Base-by-base conservation (phyloP, 2,113 vertebrate species). In the Apaloderma vittatum region DNA sequence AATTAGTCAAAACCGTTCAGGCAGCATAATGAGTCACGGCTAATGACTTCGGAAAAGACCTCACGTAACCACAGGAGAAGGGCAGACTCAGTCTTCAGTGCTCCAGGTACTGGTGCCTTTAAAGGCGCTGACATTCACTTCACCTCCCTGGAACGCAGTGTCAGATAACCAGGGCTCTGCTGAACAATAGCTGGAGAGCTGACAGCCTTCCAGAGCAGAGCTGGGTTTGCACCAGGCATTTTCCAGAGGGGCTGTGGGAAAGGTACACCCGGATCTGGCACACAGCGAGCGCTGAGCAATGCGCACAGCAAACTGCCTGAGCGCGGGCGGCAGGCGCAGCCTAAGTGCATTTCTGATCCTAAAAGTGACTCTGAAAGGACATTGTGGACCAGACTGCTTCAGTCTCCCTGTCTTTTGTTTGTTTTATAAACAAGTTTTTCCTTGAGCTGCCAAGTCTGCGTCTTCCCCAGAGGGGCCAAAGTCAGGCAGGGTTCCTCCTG, bases 41-140 rank as follows among this genome's bases (percentile, higher is more conserved):
- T 55, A 74, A 68, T 23, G 86, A 40, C 80, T 80, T 49, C 62
- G 83, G 46, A 77, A 59, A 76, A 76, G 91, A 18, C 48, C n/a
- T 76, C 37, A 2, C 17, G 37, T 77, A 72, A 67, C 72, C 78
- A 73, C 49, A 48, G 6, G 15, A 2, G 24, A 54, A 86, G 71
- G 75, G 67, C 86, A 45, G 65, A 13, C 34, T 63, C 40, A 29
- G 6, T 54, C 55, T 40, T 26, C 75, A 40, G 1, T 13, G 67
- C 59, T 83, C 32, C 66, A 85, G 94, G 91, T 87, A 84, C 32
- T 37, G 75, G 83, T 78, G 81, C 81, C 90, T 92, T 90, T 93
- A 82, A 93, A 76, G 81, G 57, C 49, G 45, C 84, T 95, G 92
- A 87, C 93, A 94, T 96, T 96, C 83, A 71, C 61, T 94, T 94